Base-by-base conservation (phyloP, 1,140 invertebrate species). In the Notospermus geniculatus region DNA sequence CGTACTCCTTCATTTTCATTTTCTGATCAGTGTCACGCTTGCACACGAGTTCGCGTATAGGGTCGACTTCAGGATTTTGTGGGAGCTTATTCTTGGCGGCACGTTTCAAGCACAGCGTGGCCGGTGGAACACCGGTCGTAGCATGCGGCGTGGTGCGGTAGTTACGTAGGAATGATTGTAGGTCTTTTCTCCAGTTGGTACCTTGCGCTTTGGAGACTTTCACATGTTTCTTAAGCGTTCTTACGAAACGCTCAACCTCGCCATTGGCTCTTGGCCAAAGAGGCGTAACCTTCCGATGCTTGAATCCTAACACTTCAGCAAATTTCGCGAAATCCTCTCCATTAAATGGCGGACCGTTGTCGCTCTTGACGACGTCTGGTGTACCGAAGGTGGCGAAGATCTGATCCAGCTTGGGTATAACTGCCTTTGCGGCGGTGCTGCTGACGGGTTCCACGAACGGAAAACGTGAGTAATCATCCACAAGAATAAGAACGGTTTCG, bases 381-480 rank as follows among this genome's bases (percentile, higher is more conserved):
- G 39, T 62, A 66, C 7, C 65, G 15, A 19, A 30, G 36, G 11
- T 53, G 25, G n/a, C 59, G 60, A 50, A 59, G 57, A 0, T 61
- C 65, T 22, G 58, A 54, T 41, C 57, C 9, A 17, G 17, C 59
- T 45, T 2, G 11, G 65, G 62, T 36, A 61, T 64, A 13, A 63
- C 56, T 23, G 52, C 43, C 50, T 53, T 56, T 0, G 59, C 54
- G 29, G 70, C 62, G 13, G 65, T 66, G 30, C 65, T 65, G 13
- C 32, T 28, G 2, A 69, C 46, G 11, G 67, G 45, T 59, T 68
- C 67, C n/a, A 72, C 71, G 45, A 65, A 64, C 25, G 69, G 72
- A 29, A 59, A 74, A 29, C 64, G 32, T 15, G 57, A 62, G 29
- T 69, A 72, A 19, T 74, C 65, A 60, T 72, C 70, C 41, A 72